These are phyloP conservation scores for Arremon aurantiirostris DNA, from an alignment of 2,797 vertebrate species.

Conservation along the genomic window DNA sequence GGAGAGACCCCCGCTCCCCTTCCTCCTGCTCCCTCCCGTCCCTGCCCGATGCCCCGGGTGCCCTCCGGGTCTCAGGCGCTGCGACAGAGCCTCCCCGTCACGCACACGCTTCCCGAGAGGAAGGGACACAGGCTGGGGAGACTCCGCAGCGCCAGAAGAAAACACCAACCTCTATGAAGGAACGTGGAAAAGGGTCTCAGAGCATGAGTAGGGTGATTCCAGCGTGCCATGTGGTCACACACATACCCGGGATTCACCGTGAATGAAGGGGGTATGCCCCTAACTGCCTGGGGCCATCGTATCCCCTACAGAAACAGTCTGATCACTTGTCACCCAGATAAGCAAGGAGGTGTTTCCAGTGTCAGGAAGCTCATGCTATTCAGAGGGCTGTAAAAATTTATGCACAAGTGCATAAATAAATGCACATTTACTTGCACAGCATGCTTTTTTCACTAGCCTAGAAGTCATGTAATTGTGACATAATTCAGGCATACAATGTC, in stretches of 20 bases:
- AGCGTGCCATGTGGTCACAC: fast-evolving
- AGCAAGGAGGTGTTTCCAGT: background rate
- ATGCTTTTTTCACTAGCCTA: background rate
- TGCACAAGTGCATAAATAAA: background rate
- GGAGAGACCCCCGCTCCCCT: background rate
- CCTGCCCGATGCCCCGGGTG: no score
- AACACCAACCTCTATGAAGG: fast-evolving
- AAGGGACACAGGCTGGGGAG: fast-evolving
- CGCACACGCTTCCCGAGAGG: fast-evolving
- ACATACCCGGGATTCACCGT: fast-evolving
- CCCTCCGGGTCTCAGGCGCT: background rate
- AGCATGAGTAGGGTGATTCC: fast-evolving
- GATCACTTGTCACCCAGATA: background rate
- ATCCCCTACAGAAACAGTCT: fast-evolving
- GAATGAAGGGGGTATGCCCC: fast-evolving
- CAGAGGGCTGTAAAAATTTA: background rate
- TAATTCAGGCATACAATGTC: background rate
- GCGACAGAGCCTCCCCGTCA: fast-evolving
- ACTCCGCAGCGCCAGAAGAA: background rate
- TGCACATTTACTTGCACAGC: fast-evolving
- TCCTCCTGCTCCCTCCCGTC: fast-evolving
- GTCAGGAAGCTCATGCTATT: background rate
- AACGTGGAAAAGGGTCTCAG: fast-evolving
- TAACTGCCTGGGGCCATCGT: fast-evolving
- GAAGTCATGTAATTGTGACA: background rate